A percentile compares a stretch with the other conserved stretches of the same genome.
Conservation (phyloP, 2,888 invertebrate species). For the Clanis bilineata region DNA sequence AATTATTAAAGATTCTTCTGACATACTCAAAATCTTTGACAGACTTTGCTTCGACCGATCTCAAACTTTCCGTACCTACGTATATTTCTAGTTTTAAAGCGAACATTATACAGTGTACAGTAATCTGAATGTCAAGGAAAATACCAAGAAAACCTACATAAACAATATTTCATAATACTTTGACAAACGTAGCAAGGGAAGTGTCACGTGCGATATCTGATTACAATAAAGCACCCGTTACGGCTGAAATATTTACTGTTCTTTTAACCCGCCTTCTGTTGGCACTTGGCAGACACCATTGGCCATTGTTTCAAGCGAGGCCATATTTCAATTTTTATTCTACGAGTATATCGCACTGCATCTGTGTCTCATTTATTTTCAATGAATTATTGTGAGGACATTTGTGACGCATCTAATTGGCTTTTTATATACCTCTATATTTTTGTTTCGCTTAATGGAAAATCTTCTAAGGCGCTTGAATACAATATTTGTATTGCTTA, state of each 20-base stretch:
- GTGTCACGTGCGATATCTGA: conserved; percentile 6
- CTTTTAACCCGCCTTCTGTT: conserved; percentile 3
- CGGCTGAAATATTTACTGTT: conserved; percentile 10
- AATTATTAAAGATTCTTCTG: too few relatives aligned
- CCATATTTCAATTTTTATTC: conserved; percentile 7
- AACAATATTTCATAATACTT: background rate
- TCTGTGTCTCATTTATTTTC: background rate
- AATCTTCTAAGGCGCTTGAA: too few relatives aligned
- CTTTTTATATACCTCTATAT: background rate
- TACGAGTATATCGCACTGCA: background rate
- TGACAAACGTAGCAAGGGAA: conserved; percentile 3
- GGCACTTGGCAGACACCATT: conserved; percentile 13
- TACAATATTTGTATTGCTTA: too few relatives aligned
- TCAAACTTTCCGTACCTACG: too few relatives aligned
- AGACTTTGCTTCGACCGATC: too few relatives aligned
- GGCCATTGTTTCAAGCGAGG: conserved; percentile 8
- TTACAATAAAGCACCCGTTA: conserved; percentile 11
- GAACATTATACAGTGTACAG: background rate
- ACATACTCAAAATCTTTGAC: too few relatives aligned
- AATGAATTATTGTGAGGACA: background rate
- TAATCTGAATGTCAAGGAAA: background rate
- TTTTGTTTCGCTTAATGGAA: background rate
- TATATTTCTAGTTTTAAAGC: too few relatives aligned
- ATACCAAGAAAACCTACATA: background rate
- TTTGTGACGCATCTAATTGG: background rate